Evolutionary conservation across 2,888 invertebrate genomes (phyloP), one percentile per base, ranked within the genome.

Genomic region (Hydrotaea diabolus): DNA sequence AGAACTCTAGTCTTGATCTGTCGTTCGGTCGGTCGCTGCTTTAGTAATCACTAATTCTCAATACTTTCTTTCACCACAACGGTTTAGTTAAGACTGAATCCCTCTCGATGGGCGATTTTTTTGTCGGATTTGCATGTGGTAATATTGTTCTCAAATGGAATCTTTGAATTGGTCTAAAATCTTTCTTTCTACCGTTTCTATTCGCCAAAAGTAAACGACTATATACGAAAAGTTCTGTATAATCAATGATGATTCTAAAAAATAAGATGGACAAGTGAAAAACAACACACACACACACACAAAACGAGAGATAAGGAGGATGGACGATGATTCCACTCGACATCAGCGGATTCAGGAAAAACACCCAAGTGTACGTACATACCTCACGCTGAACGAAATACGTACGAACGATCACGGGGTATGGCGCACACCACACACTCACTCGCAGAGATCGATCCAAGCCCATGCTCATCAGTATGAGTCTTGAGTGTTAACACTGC

Each of bases 81-180:
- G 73, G 55, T 62, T 77, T 31, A 66, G 59, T 23, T 73, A 59
- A 43, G 73, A 85, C 81, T 85, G 62, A 85, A 36, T 69, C 43
- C 49, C 21, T 13, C n/a, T n/a, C 3, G 13, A 15, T 2, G 15
- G 49, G 49, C n/a, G 15, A 13, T 49, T 49, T 31, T n/a, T 31
- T 31, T 31, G 31, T 31, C 31, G 31, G 31, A 31, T 31, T 31
- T 31, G 7, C 7, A 31, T 31, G 31, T 31, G 31, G 31, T 31
- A 49, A 62, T 13, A 62, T 17, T 17, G 31, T 62, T 62, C 36
- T 62, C 5, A 62, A 62, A 62, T 62, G 0, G 23, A 13, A 21
- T 66, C 66, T 66, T 17, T 9, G 57, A 84, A 71, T 64, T 77
- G n/a, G 15, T 73, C 55, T 57, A 39, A 46, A 55, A 73, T 57